Base-by-base conservation (phyloP, 2,113 vertebrate genomes). In the Tympanuchus pallidicinctus region DNA sequence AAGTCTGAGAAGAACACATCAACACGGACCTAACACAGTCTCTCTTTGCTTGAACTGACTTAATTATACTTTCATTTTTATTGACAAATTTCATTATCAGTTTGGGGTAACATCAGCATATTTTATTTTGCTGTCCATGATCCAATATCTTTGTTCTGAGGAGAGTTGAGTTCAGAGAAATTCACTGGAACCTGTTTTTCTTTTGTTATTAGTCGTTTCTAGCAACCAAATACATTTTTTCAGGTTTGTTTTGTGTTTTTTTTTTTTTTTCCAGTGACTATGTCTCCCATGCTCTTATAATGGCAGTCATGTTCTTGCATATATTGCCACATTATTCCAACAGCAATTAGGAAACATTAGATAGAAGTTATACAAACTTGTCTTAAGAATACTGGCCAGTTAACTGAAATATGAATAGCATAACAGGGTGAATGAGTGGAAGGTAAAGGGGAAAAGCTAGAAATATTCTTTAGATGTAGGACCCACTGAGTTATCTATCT, bases 151-250 rank as follows among this genome's bases (percentile, higher is more conserved):
- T 32, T 22, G 21, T 71, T 94, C 77, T 67, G 42, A 78, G 34
- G 9, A 4, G 69, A 81, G 42, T 75, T 94, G 78, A 76, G 92
- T 84, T 84, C 86, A 69, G 66, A 75, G 28, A 65, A 92, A 82
- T 65, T 78, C 11, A 65, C 60, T 7, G 43, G 54, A 73, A 69
- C 47, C 40, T 86, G 2, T 76, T 65, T 82, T 80, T 57, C 70
- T 86, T 81, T 76, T 48, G 40, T 19, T 92, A 47, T 72, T 69
- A 93, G 25, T 48, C 66, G 12, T 90, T 83, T 86, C 20, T 92
- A 66, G 42, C 36, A 45, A 50, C 36, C 72, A 80, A 56, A 0
- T 77, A 66, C 59, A 50, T 45, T 92, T 93, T 54, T 92, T 76
- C 13, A 16, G 15, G 8, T 54, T 30, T 28, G 27, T 30, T 30